Evolutionary conservation across 2,797 vertebrate genomes (phyloP).

Genomic region (Phoxinus dragarum): DNA sequence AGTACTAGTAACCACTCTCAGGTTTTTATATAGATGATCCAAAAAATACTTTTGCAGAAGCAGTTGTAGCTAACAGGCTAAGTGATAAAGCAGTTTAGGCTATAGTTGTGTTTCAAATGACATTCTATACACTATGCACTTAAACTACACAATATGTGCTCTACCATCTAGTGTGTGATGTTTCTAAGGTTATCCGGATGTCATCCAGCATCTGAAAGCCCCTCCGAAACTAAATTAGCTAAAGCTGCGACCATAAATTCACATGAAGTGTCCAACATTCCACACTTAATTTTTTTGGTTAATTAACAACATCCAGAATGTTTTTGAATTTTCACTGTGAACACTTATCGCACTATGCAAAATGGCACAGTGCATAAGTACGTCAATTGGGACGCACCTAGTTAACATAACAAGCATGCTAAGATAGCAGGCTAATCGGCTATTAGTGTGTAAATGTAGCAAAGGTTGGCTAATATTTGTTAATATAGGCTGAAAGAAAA

Average conservation of each 20-base stretch:
- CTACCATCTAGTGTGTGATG: neutral
- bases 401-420: neutral
- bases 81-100: too few relatives aligned
- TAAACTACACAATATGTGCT: neutral
- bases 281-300: neutral
- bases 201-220: neutral
- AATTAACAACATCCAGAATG: neutral
- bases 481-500: neutral
- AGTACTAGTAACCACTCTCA: too few relatives aligned
- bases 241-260: neutral
- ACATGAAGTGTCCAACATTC: neutral
- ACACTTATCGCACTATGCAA: neutral
- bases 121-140: neutral
- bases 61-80: neutral
- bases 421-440: neutral
- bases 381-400: neutral
- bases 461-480: neutral
- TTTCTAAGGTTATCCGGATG: neutral
- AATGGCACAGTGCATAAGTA: neutral
- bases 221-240: neutral
- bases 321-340: neutral
- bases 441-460: neutral
- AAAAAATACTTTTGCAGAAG: neutral
- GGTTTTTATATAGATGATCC: neutral
- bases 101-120: neutral